A percentile compares a stretch with the other conserved stretches of the same genome.
These are phyloP conservation scores for Brachyptera risi DNA, from an alignment of 2,888 invertebrate genomes.

Conservation along the genomic window DNA sequence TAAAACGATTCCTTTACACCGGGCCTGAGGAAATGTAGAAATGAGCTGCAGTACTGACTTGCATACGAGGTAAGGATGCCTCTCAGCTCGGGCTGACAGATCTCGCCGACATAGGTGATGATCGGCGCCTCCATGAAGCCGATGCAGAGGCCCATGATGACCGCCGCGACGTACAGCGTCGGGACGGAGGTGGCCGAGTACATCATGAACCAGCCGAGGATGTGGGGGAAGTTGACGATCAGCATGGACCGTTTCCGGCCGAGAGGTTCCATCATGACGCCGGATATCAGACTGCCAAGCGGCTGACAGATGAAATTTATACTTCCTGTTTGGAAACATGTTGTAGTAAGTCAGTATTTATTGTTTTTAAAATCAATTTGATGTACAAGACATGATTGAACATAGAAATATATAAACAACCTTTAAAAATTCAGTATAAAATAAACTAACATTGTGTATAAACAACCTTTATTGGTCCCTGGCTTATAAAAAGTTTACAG, in stretches of 20 bases:
- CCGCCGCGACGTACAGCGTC: slow-evolving; percentile 50
- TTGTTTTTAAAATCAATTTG: background rate
- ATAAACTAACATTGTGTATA: background rate
- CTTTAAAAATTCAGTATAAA: background rate
- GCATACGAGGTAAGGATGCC: slow-evolving; percentile 53
- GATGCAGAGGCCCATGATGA: slow-evolving; percentile 53
- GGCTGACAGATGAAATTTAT: slow-evolving; percentile 56
- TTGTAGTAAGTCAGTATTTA: too few relatives aligned
- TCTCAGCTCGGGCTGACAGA: slow-evolving; percentile 53
- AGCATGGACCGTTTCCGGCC: slow-evolving; percentile 54
- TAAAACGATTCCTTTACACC: too few relatives aligned
- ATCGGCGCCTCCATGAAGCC: slow-evolving; percentile 59
- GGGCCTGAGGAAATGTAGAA: too few relatives aligned
- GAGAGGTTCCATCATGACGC: slow-evolving; percentile 52
- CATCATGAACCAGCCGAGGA: slow-evolving; percentile 55
- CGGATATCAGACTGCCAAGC: slow-evolving; percentile 54
- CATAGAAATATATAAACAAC: too few relatives aligned
- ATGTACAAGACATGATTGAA: background rate
- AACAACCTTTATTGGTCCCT: too few relatives aligned
- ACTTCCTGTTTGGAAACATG: slow-evolving; percentile 47
- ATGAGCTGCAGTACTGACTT: slow-evolving; percentile 33
- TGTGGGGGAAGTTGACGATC: slow-evolving; percentile 54
- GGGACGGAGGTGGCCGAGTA: slow-evolving; percentile 50
- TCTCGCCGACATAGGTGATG: slow-evolving; percentile 58
- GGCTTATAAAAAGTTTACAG: too few relatives aligned